phyloP scores from a whole-genome alignment of 2,797 vertebrate species.

The Pipistrellus kuhlii region DNA sequence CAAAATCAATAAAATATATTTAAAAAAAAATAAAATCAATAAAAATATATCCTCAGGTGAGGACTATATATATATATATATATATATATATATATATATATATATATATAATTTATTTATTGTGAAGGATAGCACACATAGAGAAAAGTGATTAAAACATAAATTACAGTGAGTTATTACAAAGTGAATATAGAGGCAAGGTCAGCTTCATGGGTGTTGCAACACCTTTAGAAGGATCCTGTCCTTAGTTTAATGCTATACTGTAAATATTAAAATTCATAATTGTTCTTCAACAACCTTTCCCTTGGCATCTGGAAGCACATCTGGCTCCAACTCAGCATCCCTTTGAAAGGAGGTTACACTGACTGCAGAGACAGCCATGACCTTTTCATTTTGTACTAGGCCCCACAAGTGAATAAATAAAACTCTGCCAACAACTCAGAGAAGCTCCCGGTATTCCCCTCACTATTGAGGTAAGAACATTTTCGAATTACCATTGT shows the following conservation, averaged over 20 bases:
- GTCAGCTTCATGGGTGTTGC: background rate
- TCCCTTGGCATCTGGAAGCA: too few relatives aligned
- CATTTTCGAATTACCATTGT: background rate
- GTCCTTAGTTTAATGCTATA: background rate
- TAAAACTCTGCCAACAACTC: background rate
- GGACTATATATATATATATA: too few relatives aligned
- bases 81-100: too few relatives aligned
- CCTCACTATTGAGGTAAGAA: background rate
- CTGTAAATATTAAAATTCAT: background rate
- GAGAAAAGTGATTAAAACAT: background rate
- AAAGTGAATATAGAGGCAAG: background rate
- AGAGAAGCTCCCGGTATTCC: background rate
- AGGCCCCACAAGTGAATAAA: background rate
- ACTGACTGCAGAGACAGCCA: too few relatives aligned
- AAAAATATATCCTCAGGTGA: background rate
- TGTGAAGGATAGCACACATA: background rate
- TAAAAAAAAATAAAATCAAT: too few relatives aligned
- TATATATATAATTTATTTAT: background rate
- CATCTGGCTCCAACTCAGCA: too few relatives aligned
- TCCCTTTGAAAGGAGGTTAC: too few relatives aligned
- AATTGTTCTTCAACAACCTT: background rate
- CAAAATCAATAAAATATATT: too few relatives aligned
- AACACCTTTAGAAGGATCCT: background rate
- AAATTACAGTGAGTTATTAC: background rate
- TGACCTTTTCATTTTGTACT: background rate